Evolutionary conservation across 1,140 invertebrate species (phyloP).

Genomic region (Eumaeus atala): DNA sequence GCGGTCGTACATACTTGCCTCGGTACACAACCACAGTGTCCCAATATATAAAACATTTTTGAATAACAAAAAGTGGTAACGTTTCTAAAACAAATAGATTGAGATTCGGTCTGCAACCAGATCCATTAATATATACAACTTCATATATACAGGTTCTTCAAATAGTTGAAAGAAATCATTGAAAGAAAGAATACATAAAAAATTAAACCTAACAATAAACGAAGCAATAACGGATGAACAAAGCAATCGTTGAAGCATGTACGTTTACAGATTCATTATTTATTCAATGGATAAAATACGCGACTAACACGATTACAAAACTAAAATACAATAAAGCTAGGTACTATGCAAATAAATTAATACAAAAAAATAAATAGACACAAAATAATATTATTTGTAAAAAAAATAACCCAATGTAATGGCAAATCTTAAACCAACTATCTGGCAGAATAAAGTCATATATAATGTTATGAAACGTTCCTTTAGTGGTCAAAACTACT

Average conservation of each 20-base stretch:
- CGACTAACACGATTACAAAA: slow-evolving; percentile 13
- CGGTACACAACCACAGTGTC: slow-evolving; percentile 3
- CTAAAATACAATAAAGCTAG: slow-evolving; percentile 20
- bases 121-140: slow-evolving; percentile 11
- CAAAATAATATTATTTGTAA: slow-evolving; percentile 6
- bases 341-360: slow-evolving; percentile 1
- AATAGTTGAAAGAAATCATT: slow-evolving; percentile 19
- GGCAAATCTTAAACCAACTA: slow-evolving; percentile 17
- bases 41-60: slow-evolving; percentile 4
- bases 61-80: background rate
- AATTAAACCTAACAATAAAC: slow-evolving; percentile 9
- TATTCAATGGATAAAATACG: slow-evolving; percentile 17
- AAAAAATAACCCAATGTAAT: slow-evolving; percentile 15
- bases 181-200: slow-evolving; percentile 15
- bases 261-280: slow-evolving; percentile 11
- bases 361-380: slow-evolving; percentile 12
- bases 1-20: background rate
- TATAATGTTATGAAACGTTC: background rate
- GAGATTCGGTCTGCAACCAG: background rate
- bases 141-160: slow-evolving; percentile 9
- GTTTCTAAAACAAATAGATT: slow-evolving; percentile 4
- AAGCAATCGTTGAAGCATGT: slow-evolving; percentile 17
- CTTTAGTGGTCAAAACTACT: too few species aligned
- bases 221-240: slow-evolving; percentile 19
- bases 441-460: slow-evolving; percentile 16